Base-by-base conservation (phyloP, 2,113 vertebrate species). In the Chionomys nivalis region DNA sequence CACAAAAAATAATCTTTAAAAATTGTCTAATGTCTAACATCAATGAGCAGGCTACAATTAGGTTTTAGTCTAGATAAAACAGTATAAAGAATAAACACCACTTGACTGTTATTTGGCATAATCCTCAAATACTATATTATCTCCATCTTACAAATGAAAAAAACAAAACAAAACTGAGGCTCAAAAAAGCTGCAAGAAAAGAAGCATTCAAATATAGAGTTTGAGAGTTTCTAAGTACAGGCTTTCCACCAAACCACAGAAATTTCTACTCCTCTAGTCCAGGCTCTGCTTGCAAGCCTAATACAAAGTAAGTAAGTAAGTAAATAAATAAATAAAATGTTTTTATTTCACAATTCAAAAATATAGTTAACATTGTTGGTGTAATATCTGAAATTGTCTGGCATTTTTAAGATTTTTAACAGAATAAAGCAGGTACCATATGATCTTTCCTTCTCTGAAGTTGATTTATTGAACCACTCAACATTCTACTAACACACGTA, bases 281-380 rank as follows among this genome's bases (percentile, higher is more conserved):
- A 58, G 63, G 36, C n/a, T 77, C 83, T 93, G 28, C 52, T 88
- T 49, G 1, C 11, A 93, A 96, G 17, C 89, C 87, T 73, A 79
- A 61, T 58, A 83, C 91, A 61, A 88, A 28, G 6, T 42, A 3
- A 68, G 13, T 92, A 83, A 49, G 28, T 16, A 94, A 93, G 11
- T 49, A 49, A 49, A 58, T 19, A 58, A 58, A 66, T 92, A 83
- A 47, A 36, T 16, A 93, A 94, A 90, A 66, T 23, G 13, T 68
- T 86, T 68, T 86, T 90, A 66, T 92, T 94, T 76, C 79, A 81
- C 44, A 94, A 93, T 52, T 96, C 36, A 96, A 13, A 13, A 94
- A 85, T 83, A 91, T 39, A 23, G 31, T 23, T 36, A 85, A 61
- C 58, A 91, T 0, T 47, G 5, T 3, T 91, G 28, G 55, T 85